phyloP scores from a whole-genome alignment of 2,797 vertebrate genomes.

The Microcaecilia unicolor region DNA sequence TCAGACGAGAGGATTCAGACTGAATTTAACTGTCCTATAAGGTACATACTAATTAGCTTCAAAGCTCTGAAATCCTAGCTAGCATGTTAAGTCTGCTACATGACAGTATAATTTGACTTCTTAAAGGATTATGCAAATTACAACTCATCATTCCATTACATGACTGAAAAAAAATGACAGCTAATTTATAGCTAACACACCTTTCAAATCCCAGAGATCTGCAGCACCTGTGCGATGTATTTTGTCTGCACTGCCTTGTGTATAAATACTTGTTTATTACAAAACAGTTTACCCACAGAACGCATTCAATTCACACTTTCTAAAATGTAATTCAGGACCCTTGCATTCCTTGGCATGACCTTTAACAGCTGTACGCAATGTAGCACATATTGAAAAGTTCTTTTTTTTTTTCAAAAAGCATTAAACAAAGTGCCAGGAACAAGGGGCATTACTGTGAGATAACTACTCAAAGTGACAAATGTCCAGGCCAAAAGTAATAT shows the following conservation, averaged over 20 bases:
- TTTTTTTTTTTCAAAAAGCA: no score
- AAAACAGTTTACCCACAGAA: no score
- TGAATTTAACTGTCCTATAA: constrained; percentile 77
- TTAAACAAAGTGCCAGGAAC: no score
- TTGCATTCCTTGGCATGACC: no score
- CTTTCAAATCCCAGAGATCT: constrained; percentile 80
- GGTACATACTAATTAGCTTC: constrained; percentile 85
- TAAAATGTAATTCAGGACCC: no score
- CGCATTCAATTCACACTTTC: no score
- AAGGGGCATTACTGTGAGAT: no score
- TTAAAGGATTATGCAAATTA: constrained; percentile 95
- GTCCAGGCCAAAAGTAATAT: no score
- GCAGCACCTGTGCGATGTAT: constrained; percentile 74
- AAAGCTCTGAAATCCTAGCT: constrained; percentile 79
- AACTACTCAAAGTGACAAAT: no score
- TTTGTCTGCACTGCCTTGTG: constrained; percentile 48
- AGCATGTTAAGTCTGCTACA: constrained; percentile 92
- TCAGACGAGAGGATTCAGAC: constrained; percentile 59
- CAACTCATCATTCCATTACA: constrained; percentile 82
- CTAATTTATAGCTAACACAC: constrained; percentile 91
- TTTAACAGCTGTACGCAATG: no score
- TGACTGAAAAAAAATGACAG: constrained; percentile 86
- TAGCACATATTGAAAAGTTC: no score
- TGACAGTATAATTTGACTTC: constrained; percentile 94
- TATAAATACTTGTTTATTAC: constrained; percentile 61